Evolutionary conservation across 2,797 vertebrate genomes (phyloP), one percentile per base, ranked within the genome.

Genomic region (Rallus crepitans): DNA sequence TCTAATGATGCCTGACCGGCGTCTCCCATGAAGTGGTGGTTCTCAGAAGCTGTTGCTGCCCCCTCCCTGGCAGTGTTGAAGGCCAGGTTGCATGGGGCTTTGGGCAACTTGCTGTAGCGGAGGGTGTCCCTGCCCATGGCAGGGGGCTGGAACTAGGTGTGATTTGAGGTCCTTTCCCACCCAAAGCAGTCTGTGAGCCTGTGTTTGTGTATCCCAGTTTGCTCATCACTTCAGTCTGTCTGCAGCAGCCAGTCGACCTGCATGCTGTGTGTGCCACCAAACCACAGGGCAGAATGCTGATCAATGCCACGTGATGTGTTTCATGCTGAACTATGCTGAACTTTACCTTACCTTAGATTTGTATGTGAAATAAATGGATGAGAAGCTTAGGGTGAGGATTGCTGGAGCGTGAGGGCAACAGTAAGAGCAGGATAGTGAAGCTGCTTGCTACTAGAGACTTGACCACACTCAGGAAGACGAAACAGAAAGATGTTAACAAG

Each of bases 221-320:
- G 3, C 25, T 65, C 4, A 0, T 47, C 14, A 1, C 31, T 21
- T 14, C 2, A 2, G 24, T 35, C 39, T 17, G 28, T 4, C 28
- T 3, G 4, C 40, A 75, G 70, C 53, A n/a, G 42, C 3, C 0
- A 0, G 13, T 35, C 1, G 1, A 55, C 68, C n/a, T 1, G 0
- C 2, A 2, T 37, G 48, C 17, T 14, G 3, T 6, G 18, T 30
- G 52, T 61, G 42, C 56, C 5, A 2, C 59, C 31, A 21, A 55
- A 30, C 12, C 11, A 20, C 17, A 3, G 42, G 57, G 31, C 37
- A 56, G 35, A 56, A 61, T 4, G 8, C 24, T 15, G 21, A 13
- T 23, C 39, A 9, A 3, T 40, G 42, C 42, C 40, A 42, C 40
- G 17, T 9, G 18, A 45, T 45, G 42, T 45, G 42, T 45, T 45